Conservation (phyloP, 2,888 invertebrate genomes). For the Drosophila putrida region DNA sequence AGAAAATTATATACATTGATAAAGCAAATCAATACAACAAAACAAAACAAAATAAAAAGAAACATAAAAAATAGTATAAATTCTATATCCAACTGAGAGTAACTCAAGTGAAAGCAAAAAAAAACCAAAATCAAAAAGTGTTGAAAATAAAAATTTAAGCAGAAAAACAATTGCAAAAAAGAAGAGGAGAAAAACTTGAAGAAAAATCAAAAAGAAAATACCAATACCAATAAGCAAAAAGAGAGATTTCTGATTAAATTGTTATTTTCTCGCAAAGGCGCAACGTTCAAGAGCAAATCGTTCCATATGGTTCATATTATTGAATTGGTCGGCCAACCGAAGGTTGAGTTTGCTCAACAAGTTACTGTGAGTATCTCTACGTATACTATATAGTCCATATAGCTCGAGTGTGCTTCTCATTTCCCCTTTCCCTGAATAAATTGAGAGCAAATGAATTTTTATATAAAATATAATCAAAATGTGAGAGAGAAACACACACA, state of each 20-base stretch:
- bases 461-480: constrained; percentile 27
- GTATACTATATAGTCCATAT: constrained; percentile 16
- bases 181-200: constrained; percentile 30
- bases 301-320: constrained; percentile 94
- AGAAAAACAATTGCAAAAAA: constrained; percentile 29
- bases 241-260: constrained; percentile 46
- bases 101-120: constrained; percentile 51
- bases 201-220: constrained; percentile 41
- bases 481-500: constrained; percentile 11
- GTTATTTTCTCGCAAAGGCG: constrained; percentile 74
- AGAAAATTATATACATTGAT: constrained; percentile 43
- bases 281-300: constrained; percentile 84
- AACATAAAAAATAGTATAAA: constrained; percentile 21
- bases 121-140: constrained; percentile 37
- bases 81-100: constrained; percentile 37
- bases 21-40: constrained; percentile 49
- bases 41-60: constrained; percentile 16
- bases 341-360: constrained; percentile 91
- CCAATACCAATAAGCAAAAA: constrained; percentile 23
- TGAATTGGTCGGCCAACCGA: constrained; percentile 92
- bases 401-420: constrained; percentile 4
- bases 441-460: constrained; percentile 61
- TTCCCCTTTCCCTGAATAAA: constrained; percentile 14
- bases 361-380: constrained; percentile 90
- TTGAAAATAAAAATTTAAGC: constrained; percentile 30